These are phyloP conservation scores for Aethes cnicana DNA, from an alignment of 2,888 invertebrate genomes.

Conservation along the genomic window DNA sequence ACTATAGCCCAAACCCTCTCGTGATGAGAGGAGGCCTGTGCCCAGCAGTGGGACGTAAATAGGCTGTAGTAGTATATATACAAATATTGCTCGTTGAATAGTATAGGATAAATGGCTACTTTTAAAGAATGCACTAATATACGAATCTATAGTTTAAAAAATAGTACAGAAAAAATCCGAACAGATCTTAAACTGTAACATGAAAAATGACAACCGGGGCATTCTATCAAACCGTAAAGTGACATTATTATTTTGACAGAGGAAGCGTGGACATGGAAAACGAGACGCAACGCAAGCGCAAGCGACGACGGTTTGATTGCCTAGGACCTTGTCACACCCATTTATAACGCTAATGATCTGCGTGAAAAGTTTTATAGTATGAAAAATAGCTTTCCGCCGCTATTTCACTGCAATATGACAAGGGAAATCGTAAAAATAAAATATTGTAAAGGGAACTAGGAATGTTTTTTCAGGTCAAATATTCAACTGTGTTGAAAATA, in stretches of 20 bases:
- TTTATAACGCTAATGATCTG: slow-evolving; percentile 59
- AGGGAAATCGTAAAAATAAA: slow-evolving; percentile 47
- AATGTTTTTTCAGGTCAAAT: slow-evolving; percentile 11
- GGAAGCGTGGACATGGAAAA: slow-evolving; percentile 49
- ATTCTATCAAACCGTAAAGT: slow-evolving; percentile 49
- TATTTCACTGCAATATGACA: slow-evolving; percentile 44
- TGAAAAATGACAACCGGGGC: slow-evolving; percentile 10
- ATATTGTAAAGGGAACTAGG: slow-evolving; percentile 13
- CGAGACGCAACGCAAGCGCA: slow-evolving; percentile 41
- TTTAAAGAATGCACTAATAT: no score
- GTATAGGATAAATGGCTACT: no score
- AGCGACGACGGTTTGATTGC: slow-evolving; percentile 62
- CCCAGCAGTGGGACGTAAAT: no score
- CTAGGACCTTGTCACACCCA: slow-evolving; percentile 59
- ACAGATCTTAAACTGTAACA: slow-evolving; percentile 28
- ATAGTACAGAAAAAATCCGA: not conserved
- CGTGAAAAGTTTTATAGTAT: slow-evolving; percentile 65
- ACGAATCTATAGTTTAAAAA: no score
- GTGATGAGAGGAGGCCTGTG: no score
- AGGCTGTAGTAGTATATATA: no score
- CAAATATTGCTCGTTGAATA: no score
- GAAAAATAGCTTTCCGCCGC: slow-evolving; percentile 52
- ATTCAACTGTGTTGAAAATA: slow-evolving; percentile 3
- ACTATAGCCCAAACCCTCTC: no score
- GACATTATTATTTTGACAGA: slow-evolving; percentile 63